Percentiles rank a stretch among this genome's conserved stretches.
phyloP scores from a whole-genome alignment of 2,888 invertebrate species.

The Campoplex capitator region DNA sequence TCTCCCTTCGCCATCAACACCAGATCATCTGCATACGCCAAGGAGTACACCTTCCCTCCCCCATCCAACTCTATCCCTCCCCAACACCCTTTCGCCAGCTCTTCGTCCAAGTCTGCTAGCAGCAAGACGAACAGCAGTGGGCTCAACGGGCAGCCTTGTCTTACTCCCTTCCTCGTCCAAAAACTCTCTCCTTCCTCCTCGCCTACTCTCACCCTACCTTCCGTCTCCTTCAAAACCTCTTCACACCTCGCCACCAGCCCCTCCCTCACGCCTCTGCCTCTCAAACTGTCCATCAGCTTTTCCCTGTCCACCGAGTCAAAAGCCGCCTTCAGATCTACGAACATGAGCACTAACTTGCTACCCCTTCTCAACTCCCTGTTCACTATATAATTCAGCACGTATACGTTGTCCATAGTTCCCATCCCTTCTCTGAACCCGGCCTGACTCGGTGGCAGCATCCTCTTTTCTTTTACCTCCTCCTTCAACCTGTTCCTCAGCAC shows the following conservation, averaged over 20 bases:
- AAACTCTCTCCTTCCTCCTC: background rate
- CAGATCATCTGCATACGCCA: constrained; percentile 2
- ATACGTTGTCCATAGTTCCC: constrained; percentile 29
- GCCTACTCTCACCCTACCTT: constrained; percentile 19
- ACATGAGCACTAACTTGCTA: constrained; percentile 8
- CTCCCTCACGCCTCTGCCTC: constrained; percentile 18
- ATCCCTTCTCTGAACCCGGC: constrained; percentile 27
- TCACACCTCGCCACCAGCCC: constrained; percentile 13
- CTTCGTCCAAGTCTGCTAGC: constrained; percentile 42
- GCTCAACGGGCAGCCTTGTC: constrained; percentile 18
- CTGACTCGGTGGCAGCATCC: background rate
- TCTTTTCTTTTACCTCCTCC: background rate
- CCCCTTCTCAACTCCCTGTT: background rate
- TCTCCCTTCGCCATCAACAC: constrained; percentile 10
- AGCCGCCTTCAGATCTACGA: constrained; percentile 27
- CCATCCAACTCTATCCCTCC: background rate
- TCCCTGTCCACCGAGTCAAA: constrained; percentile 43
- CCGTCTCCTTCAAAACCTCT: background rate
- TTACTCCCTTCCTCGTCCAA: constrained; percentile 10
- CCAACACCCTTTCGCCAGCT: constrained; percentile 2
- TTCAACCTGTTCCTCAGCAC: background rate
- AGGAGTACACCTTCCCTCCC: background rate
- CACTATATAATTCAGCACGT: constrained; percentile 20
- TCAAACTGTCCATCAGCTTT: constrained; percentile 9
- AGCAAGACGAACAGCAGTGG: background rate